Conservation (phyloP, 1,140 invertebrate species). For the Schmidtea mediterranea region DNA sequence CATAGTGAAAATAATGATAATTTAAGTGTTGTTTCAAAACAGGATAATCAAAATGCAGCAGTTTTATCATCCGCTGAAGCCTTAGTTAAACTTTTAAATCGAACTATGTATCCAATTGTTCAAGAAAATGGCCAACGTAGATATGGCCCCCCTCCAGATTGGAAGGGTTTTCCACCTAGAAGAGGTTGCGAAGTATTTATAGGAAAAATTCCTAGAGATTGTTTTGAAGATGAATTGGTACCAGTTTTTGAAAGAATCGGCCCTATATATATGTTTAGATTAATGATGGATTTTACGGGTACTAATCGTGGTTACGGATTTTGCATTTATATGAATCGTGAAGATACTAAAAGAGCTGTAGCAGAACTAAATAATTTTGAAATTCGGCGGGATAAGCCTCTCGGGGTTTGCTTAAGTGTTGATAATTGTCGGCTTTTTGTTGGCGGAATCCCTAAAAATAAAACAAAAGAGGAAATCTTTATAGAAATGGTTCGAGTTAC, state of each 20-base stretch:
- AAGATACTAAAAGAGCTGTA: conserved; percentile 35
- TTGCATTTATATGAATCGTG: conserved; percentile 38
- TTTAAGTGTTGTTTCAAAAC: too few species aligned
- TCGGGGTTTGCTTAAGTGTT: conserved; percentile 48
- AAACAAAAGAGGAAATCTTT: conserved; percentile 39
- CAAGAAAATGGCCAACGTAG: conserved; percentile 39
- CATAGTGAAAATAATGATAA: too few species aligned
- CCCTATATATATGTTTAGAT: conserved; percentile 42
- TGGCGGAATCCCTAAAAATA: conserved; percentile 45
- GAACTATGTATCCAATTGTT: conserved; percentile 3
- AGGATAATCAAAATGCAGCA: too few species aligned
- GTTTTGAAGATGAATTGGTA: conserved; percentile 51
- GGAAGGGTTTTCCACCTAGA: conserved; percentile 23
- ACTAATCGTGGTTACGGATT: conserved; percentile 52
- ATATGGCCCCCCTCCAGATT: conserved; percentile 30
- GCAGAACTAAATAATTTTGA: conserved; percentile 39
- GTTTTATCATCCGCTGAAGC: conserved; percentile 1
- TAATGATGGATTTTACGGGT: conserved; percentile 57
- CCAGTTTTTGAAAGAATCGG: conserved; percentile 38
- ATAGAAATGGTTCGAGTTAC: conserved; percentile 39
- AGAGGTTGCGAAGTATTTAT: conserved; percentile 47
- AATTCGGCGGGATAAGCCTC: conserved; percentile 36
- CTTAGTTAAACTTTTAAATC: not conserved
- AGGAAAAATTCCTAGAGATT: conserved; percentile 47
- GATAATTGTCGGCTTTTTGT: conserved; percentile 59